These are phyloP conservation scores for Patella caerulea DNA, from an alignment of 2,888 invertebrate genomes.

Conservation along the genomic window DNA sequence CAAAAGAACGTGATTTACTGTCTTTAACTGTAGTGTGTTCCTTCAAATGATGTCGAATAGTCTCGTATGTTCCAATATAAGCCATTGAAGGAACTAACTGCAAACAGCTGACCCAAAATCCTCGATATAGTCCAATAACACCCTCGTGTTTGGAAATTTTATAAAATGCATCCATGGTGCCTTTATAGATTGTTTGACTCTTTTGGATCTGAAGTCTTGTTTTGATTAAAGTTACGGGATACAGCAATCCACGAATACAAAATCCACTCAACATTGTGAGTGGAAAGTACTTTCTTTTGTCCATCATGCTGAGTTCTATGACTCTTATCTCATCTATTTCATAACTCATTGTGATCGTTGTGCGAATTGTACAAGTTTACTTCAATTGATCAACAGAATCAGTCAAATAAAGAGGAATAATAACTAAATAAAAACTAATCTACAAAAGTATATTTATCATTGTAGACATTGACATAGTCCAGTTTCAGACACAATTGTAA, in stretches of 20 bases:
- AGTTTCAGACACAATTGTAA: too few relatives aligned
- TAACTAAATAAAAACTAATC: too few relatives aligned
- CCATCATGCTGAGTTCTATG: constrained; percentile 99
- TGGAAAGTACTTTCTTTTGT: constrained; percentile 93
- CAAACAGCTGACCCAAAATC: constrained; percentile 94
- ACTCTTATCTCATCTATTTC: constrained; percentile 72
- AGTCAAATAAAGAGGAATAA: too few relatives aligned
- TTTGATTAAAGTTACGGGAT: constrained; percentile 93
- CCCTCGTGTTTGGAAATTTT: constrained; percentile 92
- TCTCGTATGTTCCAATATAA: constrained; percentile 95
- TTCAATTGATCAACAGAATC: neutral
- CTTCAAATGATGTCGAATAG: constrained; percentile 85
- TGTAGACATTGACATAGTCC: too few relatives aligned
- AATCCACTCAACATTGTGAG: constrained; percentile 88
- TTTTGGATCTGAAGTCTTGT: constrained; percentile 84
- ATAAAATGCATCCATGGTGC: constrained; percentile 87
- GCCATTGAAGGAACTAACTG: constrained; percentile 74
- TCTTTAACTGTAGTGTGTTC: constrained; percentile 74
- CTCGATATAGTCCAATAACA: constrained; percentile 84
- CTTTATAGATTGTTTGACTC: constrained; percentile 78
- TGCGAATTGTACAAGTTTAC: neutral
- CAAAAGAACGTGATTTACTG: constrained; percentile 76
- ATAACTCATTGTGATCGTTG: constrained; percentile 28
- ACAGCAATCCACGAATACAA: constrained; percentile 78
- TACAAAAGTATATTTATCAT: too few relatives aligned